These are phyloP conservation scores for Archips xylosteana DNA, from an alignment of 2,888 invertebrate species.

Conservation along the genomic window DNA sequence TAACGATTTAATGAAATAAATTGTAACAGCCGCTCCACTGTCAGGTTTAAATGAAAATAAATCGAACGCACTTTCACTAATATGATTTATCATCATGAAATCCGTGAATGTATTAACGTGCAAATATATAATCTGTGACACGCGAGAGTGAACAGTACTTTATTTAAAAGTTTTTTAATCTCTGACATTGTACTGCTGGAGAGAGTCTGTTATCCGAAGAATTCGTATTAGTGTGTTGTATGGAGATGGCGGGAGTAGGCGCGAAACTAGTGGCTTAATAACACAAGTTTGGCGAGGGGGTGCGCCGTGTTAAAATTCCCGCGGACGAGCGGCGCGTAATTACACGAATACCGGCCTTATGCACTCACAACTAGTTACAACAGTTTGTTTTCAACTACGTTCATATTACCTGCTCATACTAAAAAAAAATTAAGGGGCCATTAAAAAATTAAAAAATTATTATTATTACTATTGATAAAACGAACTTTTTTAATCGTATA, in stretches of 20 bases:
- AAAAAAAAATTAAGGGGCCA: too few relatives aligned
- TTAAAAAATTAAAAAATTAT: too few relatives aligned
- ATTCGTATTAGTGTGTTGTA: conserved; percentile 49
- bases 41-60: background rate
- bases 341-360: conserved; percentile 74
- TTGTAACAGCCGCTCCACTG: background rate
- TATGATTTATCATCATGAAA: conserved; percentile 18
- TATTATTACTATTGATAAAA: too few relatives aligned
- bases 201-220: conserved; percentile 48
- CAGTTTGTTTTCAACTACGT: too few relatives aligned
- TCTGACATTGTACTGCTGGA: conserved; percentile 11
- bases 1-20: background rate
- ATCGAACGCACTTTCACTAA: conserved; percentile 19
- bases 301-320: conserved; percentile 67
- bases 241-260: conserved; percentile 61
- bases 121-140: conserved; percentile 6
- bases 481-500: too few relatives aligned
- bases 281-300: conserved; percentile 69
- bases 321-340: conserved; percentile 66
- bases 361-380: conserved; percentile 49
- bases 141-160: background rate
- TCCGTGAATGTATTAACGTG: conserved; percentile 3
- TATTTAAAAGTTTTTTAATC: conserved; percentile 31
- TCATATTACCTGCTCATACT: too few relatives aligned
- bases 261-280: conserved; percentile 71